phyloP scores from a whole-genome alignment of 2,888 invertebrate species.

The Hetaerina titia region DNA sequence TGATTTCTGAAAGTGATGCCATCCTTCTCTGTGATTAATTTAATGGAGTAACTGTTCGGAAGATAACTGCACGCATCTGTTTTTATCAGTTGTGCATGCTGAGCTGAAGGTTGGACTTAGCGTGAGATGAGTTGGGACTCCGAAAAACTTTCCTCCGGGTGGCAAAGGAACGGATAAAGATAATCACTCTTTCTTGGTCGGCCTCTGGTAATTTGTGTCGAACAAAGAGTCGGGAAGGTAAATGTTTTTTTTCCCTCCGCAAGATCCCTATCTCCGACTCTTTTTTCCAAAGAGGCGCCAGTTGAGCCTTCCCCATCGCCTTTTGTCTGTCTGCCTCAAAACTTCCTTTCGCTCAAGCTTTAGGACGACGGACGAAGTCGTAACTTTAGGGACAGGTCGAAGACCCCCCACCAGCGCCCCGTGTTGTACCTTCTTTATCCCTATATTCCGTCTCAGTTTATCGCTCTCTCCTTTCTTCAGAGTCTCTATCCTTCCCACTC shows the following conservation, averaged over 20 bases:
- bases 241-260: not conserved
- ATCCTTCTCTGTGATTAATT: too few relatives aligned
- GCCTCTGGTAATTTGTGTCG: not conserved
- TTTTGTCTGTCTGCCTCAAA: not conserved
- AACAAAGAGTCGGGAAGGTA: not conserved
- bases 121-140: not conserved
- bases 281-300: constrained; percentile 7
- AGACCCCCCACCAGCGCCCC: not conserved
- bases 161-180: not conserved
- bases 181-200: not conserved
- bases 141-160: not conserved
- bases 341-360: not conserved
- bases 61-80: too few relatives aligned
- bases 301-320: not conserved
- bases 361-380: not conserved
- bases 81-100: too few relatives aligned
- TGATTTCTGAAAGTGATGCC: too few relatives aligned
- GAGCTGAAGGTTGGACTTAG: not conserved
- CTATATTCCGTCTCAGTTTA: not conserved
- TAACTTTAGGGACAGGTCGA: not conserved
- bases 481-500: too few relatives aligned
- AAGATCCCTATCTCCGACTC: not conserved
- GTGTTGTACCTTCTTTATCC: not conserved
- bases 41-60: too few relatives aligned
- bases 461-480: not conserved